A percentile compares a stretch with the other conserved stretches of the same genome.
phyloP scores from a whole-genome alignment of 2,797 vertebrate species.

The Falco columbarius region DNA sequence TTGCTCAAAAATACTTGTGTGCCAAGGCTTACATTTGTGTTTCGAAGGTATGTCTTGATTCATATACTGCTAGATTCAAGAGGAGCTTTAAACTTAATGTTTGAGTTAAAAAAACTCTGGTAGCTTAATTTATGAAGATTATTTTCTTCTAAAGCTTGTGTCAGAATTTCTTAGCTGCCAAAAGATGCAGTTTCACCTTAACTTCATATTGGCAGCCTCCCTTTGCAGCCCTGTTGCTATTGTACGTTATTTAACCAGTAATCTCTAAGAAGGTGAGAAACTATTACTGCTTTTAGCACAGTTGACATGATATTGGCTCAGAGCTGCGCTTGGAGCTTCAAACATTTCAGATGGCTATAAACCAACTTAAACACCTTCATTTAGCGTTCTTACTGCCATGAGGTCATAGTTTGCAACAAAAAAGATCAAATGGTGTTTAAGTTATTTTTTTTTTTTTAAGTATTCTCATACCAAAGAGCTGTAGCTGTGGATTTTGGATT shows the following conservation, averaged over 20 bases:
- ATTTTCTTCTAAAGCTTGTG: not conserved
- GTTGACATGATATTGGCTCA: conserved; percentile 68
- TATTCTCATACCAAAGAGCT: conserved; percentile 66
- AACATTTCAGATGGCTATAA: conserved; percentile 71
- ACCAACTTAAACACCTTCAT: conserved; percentile 77
- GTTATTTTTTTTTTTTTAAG: not conserved
- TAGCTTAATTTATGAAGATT: conserved; percentile 56
- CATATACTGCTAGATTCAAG: not conserved
- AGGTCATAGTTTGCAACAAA: conserved; percentile 68
- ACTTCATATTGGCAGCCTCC: conserved; percentile 55
- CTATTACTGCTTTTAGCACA: conserved; percentile 67
- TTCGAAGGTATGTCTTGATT: not conserved
- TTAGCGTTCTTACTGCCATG: conserved; percentile 67
- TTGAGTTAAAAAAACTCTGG: conserved; percentile 35
- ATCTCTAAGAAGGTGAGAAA: conserved; percentile 78
- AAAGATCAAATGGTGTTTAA: conserved; percentile 72
- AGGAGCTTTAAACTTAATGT: not conserved
- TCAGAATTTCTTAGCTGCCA: conserved; percentile 61
- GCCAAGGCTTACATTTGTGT: not conserved
- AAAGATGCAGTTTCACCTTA: conserved; percentile 58
- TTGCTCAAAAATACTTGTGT: not conserved
- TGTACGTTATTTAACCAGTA: conserved; percentile 68
- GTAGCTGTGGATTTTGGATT: conserved; percentile 73
- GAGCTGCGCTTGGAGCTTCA: conserved; percentile 58
- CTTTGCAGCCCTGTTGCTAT: conserved; percentile 39